Conservation (phyloP, 2,888 invertebrate species). For the Amphipoea oculea region DNA sequence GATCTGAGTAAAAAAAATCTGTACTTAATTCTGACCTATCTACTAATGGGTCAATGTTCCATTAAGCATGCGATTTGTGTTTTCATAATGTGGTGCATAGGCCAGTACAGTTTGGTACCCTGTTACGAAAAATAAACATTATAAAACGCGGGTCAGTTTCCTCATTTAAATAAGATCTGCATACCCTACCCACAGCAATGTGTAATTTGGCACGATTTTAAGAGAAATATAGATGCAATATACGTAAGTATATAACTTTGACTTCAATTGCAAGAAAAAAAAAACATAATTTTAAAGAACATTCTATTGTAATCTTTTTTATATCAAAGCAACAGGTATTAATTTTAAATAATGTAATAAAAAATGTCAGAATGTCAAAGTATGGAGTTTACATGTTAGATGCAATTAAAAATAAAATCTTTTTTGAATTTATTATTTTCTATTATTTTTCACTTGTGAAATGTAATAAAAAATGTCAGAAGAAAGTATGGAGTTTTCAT, state of each 20-base stretch:
- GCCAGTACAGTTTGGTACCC: neutral
- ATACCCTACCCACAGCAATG: neutral
- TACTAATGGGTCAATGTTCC: too few species aligned
- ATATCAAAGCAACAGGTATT: too few species aligned
- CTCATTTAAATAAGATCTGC: neutral
- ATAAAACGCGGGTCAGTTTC: neutral
- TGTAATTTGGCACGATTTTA: conserved; percentile 27
- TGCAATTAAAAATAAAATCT: neutral
- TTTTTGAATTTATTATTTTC: neutral
- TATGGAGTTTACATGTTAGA: neutral
- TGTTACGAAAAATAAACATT: neutral
- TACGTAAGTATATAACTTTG: neutral
- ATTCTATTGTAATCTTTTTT: neutral
- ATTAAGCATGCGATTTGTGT: too few species aligned
- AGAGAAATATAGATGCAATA: neutral
- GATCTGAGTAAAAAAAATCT: too few species aligned
- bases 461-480: neutral
- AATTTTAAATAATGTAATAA: neutral
- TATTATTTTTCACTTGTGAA: neutral
- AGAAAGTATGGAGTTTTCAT: neutral
- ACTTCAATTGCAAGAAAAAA: neutral
- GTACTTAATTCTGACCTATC: too few species aligned
- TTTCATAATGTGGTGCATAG: neutral
- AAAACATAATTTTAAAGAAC: neutral
- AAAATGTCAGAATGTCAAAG: neutral